Evolutionary conservation across 2,888 invertebrate genomes (phyloP), one percentile per base, ranked within the genome.

Genomic region (Baccha elongata): DNA sequence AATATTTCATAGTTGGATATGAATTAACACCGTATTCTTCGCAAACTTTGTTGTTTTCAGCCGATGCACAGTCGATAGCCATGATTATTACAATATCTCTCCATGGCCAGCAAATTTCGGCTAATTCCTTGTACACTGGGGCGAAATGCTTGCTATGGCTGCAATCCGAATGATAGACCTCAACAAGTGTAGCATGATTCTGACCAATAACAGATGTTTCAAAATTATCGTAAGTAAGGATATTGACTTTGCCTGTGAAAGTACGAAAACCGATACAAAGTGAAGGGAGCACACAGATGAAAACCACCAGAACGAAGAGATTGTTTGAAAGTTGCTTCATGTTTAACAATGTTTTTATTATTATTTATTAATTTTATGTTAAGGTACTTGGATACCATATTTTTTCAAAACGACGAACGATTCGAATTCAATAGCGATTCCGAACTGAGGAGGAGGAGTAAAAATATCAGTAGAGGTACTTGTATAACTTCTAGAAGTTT

Each of bases 151-250:
- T 94, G 88, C 99, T 99, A 89, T 96, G 97, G 0, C 99, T 99
- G 90, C 99, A 99, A 94, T 97, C 99, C 87, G 96, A 96, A 90
- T 97, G 98, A 89, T 98, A 99, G 92, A 99, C 99, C 90, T 98
- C 97, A 2, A 99, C 93, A 1, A 98, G 88, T 92, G 95, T 94
- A 1, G 95, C 94, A 87, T 92, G 92, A 48, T 92, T 92, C 86
- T 94, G 93, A 15, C 92, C 92, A 85, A 94, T 93, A 35, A 96
- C 90, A 76, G 92, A 92, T 35, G 91, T 89, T 85, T 94, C 94
- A 87, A 96, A 95, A 90, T 94, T 96, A 29, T 91, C 91, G 2
- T 91, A 91, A 19, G 94, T 94, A 85, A 97, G 65, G 10, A 86
- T 83, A 1, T 86, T 68, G 2, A 91, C 91, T 78, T 88, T 87